Percentiles rank a stretch among this genome's conserved stretches.
These are phyloP conservation scores for Erythrocebus patas DNA, from an alignment of 2,113 vertebrate genomes.

Conservation along the genomic window DNA sequence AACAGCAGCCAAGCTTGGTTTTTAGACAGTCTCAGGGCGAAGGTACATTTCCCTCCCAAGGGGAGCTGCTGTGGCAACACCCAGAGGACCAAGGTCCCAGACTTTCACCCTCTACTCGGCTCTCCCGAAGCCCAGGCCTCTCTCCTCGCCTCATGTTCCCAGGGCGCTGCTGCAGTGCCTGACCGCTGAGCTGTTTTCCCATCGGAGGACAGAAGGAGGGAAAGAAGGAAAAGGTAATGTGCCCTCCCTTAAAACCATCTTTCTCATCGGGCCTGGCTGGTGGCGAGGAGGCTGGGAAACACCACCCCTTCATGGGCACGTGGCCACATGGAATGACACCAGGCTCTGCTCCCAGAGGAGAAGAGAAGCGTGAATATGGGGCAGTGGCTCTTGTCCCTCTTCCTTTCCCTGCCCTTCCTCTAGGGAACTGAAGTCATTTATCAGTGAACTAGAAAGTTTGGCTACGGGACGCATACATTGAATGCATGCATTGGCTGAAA, in stretches of 20 bases:
- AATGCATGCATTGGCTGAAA: not conserved
- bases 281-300: not conserved
- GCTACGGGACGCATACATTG: not conserved
- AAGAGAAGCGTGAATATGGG: rapidly evolving
- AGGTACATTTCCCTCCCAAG: rapidly evolving
- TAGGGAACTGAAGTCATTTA: not conserved
- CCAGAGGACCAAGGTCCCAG: rapidly evolving
- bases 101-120: too few relatives aligned
- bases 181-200: not conserved
- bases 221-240: not conserved
- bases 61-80: too few relatives aligned
- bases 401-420: not conserved
- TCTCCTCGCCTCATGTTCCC: not conserved
- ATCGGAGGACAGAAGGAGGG: not conserved
- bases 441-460: not conserved
- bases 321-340: not conserved
- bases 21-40: not conserved
- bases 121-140: not conserved
- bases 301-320: not conserved
- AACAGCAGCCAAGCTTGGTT: not conserved
- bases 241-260: rapidly evolving
- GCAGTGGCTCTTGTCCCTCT: too few relatives aligned
- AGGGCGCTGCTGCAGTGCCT: not conserved
- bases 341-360: not conserved
- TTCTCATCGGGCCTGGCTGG: rapidly evolving